These are phyloP conservation scores for Catostylus mosaicus DNA, from an alignment of 30 jellyfish, hydroid and myxozoan species.

Conservation along the genomic window DNA sequence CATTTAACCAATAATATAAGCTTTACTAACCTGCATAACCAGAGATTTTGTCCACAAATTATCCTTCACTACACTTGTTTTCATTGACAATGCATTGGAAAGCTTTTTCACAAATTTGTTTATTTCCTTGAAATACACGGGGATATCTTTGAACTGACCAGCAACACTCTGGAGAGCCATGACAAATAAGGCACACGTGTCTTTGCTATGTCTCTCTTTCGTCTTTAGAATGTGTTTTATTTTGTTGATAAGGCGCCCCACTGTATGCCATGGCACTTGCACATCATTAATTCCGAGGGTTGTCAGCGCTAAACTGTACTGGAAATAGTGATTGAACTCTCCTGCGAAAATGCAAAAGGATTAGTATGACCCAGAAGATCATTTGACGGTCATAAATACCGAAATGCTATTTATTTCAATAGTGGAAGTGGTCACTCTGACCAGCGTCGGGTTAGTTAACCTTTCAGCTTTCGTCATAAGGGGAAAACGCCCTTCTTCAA, in stretches of 20 bases:
- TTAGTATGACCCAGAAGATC: too few species aligned
- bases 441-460: too few species aligned
- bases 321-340: constrained; percentile 50
- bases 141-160: constrained; percentile 14
- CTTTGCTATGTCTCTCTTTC: constrained; percentile 44
- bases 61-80: constrained; percentile 15
- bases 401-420: too few species aligned
- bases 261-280: constrained; percentile 26
- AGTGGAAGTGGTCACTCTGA: too few species aligned
- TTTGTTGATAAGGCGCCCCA: not conserved
- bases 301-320: constrained; percentile 43
- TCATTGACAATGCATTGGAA: constrained; percentile 31
- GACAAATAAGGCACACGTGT: constrained; percentile 46
- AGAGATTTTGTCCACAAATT: constrained; percentile 47
- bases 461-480: too few species aligned
- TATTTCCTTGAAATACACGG: not conserved
- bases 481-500: too few species aligned
- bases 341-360: too few species aligned
- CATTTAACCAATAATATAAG: not conserved
- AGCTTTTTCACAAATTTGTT: not conserved
- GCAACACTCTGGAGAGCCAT: constrained; percentile 46
- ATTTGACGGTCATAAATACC: too few species aligned
- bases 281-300: constrained; percentile 53
- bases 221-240: constrained; percentile 42
- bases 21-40: constrained; percentile 51